A percentile compares a stretch with the other conserved stretches of the same genome.
phyloP scores from a whole-genome alignment of 2,888 invertebrate species.

The Oxycera nigricornis region DNA sequence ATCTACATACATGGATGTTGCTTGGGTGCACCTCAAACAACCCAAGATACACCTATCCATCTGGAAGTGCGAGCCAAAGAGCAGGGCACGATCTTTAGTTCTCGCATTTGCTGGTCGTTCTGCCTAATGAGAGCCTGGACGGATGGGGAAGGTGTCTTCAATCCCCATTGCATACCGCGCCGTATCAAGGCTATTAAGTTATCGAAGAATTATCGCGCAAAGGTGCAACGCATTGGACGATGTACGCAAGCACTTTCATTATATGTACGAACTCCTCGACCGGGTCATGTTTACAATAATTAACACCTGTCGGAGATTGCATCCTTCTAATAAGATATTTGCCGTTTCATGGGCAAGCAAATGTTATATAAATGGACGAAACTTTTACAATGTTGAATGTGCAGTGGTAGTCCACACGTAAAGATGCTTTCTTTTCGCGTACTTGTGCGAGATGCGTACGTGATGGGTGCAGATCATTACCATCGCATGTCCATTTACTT shows the following conservation, averaged over 20 bases:
- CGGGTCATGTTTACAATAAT: constrained; percentile 37
- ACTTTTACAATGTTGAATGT: constrained; percentile 3
- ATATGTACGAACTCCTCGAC: constrained; percentile 23
- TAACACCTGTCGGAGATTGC: constrained; percentile 35
- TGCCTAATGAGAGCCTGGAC: neutral
- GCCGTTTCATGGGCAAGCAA: neutral
- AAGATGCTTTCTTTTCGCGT: constrained; percentile 10
- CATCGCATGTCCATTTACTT: too few relatives aligned
- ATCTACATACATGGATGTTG: neutral
- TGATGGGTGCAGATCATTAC: too few relatives aligned
- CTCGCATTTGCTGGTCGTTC: constrained; percentile 8
- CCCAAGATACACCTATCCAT: neutral
- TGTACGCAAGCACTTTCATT: constrained; percentile 12
- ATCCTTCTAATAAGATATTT: constrained; percentile 22
- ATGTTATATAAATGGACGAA: neutral
- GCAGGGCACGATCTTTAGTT: constrained; percentile 17
- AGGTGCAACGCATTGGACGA: neutral
- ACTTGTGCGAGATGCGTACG: neutral
- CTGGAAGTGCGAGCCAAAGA: neutral
- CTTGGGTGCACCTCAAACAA: neutral
- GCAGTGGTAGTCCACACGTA: neutral
- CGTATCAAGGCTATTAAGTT: constrained; percentile 7
- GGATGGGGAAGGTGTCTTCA: constrained; percentile 24
- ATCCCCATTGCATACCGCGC: neutral
- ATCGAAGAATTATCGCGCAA: constrained; percentile 26